Evolutionary conservation across 2,113 vertebrate genomes (phyloP).

Genomic region (Geothlypis trichas): DNA sequence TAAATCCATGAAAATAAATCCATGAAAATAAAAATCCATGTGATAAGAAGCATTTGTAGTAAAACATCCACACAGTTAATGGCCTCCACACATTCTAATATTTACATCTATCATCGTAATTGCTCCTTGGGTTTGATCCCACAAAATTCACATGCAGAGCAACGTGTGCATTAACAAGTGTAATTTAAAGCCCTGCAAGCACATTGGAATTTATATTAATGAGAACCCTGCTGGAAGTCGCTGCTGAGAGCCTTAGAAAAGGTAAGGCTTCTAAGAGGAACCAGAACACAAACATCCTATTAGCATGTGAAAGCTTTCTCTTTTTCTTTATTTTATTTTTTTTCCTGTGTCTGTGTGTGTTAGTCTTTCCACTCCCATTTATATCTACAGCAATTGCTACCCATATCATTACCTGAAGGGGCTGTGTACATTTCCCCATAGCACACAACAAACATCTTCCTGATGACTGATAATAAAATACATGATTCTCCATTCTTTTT

Average conservation of each 20-base stretch:
- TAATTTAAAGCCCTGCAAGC: neutral
- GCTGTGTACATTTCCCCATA: neutral
- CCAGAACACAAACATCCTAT: neutral
- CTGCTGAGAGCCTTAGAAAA: neutral
- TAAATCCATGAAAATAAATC: too few relatives aligned
- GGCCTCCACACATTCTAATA: neutral
- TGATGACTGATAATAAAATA: neutral
- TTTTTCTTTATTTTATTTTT: neutral
- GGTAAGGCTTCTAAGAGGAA: neutral
- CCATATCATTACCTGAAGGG: neutral
- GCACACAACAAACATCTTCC: neutral
- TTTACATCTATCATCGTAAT: neutral
- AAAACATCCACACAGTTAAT: neutral
- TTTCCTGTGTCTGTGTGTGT: fast-evolving
- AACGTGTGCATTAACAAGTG: neutral
- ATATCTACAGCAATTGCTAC: neutral
- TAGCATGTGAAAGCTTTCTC: neutral
- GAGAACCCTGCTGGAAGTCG: neutral
- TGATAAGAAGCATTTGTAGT: neutral
- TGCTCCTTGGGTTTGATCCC: neutral
- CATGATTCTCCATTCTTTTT: neutral
- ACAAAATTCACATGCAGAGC: neutral
- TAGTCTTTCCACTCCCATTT: neutral
- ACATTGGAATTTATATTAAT: neutral
- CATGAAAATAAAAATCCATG: neutral